Conservation (phyloP, 2,888 invertebrate genomes). For the Trichogramma evanescens region DNA sequence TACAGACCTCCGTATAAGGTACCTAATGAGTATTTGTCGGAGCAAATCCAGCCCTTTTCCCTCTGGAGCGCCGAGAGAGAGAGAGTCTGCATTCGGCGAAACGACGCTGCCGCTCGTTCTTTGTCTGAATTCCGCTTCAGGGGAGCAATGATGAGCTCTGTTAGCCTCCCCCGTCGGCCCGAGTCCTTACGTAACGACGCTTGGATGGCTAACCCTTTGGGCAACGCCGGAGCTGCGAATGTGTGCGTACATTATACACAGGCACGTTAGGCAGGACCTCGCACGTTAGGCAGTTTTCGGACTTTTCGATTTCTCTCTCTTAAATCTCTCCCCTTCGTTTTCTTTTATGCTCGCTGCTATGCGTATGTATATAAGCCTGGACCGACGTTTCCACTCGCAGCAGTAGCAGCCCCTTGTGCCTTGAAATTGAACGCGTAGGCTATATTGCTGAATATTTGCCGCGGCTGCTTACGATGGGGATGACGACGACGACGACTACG, state of each 20-base stretch:
- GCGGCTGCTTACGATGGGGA: slow-evolving; percentile 1
- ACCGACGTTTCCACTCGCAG: not conserved
- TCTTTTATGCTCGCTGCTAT: not conserved
- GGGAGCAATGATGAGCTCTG: slow-evolving; percentile 5
- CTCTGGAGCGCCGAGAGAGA: slow-evolving; percentile 5
- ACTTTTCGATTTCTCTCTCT: no score
- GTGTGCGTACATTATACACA: no score
- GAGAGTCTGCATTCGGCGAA: not conserved
- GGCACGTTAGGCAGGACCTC: no score
- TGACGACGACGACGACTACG: not conserved
- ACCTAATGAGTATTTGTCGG: no score
- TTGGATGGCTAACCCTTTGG: not conserved
- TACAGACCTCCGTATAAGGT: no score
- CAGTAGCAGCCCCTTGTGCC: not conserved
- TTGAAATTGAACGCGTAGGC: slow-evolving; percentile 16
- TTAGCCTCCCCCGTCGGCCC: not conserved
- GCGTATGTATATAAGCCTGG: not conserved
- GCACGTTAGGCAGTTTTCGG: no score
- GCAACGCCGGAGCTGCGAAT: no score
- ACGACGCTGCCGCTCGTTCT: slow-evolving; percentile 13
- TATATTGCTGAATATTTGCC: not conserved
- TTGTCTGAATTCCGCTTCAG: slow-evolving; percentile 20
- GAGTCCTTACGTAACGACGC: slow-evolving; percentile 19
- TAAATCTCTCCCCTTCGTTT: not conserved
- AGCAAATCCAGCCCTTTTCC: slow-evolving; percentile 8